Base-by-base conservation (phyloP, 2,797 vertebrate genomes). In the Sphenopsis melanotis region DNA sequence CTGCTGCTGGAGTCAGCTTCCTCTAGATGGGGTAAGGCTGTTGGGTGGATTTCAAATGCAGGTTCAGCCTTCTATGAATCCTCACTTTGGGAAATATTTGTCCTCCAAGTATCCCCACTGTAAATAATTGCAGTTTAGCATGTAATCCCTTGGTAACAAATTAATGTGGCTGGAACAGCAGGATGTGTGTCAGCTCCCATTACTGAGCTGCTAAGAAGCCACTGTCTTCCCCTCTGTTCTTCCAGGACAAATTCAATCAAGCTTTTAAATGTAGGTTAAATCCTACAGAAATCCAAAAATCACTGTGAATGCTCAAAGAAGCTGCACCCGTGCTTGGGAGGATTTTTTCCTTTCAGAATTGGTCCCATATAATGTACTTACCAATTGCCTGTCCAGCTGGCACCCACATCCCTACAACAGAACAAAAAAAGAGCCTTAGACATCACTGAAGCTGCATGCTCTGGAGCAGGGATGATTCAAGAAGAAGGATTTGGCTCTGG, bases 371-470 rank as follows among this genome's bases (percentile, higher is more conserved):
- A 83, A 82, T 2, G 3, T 93, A 98, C 98, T 97, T 98, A 99
- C 99, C 99, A 97, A 99, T 99, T 42, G 99, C 98, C 95, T 99
- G 99, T 96, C 99, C 99, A 79, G 99, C 98, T 79, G 99, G 98
- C 97, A 99, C 99, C 99, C 99, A 99, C 98, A 99, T 99, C 97
- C 99, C 99, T 99, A 95, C 83, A 96, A 96, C 11, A 91, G 90
- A 93, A 94, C 75, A 89, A 64, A 87, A 72, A 56, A 78, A 52
- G 59, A 6, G 2, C 39, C 49, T 86, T 8, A 91, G 16, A 46
- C 36, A 47, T 2, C 23, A 20, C 13, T 9, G 21, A 10, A 64
- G 52, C 65, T 52, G 37, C 2, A 0, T 7, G 10, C 27, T 26
- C 27, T 0, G 4, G 42, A 78, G 74, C 22, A 1, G 72, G 91